Base-by-base conservation (phyloP, 2,113 vertebrate genomes). In the Helogale parvula region DNA sequence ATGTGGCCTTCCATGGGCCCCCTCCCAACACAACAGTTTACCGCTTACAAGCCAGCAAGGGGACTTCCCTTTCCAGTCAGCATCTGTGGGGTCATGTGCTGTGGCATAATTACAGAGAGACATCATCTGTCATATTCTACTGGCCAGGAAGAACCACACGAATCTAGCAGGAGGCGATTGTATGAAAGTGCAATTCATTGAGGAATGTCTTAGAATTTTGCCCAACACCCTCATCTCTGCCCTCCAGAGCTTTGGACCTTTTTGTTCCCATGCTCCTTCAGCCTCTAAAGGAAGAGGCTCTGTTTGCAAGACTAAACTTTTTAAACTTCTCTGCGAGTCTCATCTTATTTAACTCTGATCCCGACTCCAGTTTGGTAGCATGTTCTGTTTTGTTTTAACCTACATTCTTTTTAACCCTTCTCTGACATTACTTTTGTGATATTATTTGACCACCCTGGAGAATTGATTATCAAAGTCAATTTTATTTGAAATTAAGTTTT, bases 121-220 rank as follows among this genome's bases (percentile, higher is more conserved):
- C 33, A 8, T 81, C 10, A 45, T 69, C 9, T 38, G 41, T 9
- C 11, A 3, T 33, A 50, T 14, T 66, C 76, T n/a, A 1, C n/a
- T 66, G n/a, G 12, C 31, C 69, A 66, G n/a, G 69, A 57, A 83
- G 41, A 80, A 74, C 5, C 57, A 2, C 1, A 19, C 68, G 3
- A 4, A 25, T 2, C 79, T 7, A 15, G 0, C 19, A 2, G 7
- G 21, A 72, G 38, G 35, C 11, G n/a, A 3, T 0, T 66, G 6
- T 45, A 45, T 52, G 29, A 85, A 66, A 25, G 7, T 15, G 25
- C 29, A 52, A 35, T 66, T 77, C 10, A n/a, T 6, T 63, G 31
- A 2, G 7, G 41, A 1, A 0, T 19, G 21, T 63, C 25, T 33
- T 17, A 23, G 57, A 80, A 41, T n/a, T 54, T 15, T 41, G 7